Base-by-base conservation (phyloP, 2,797 vertebrate genomes). In the Myotis pilosus region DNA sequence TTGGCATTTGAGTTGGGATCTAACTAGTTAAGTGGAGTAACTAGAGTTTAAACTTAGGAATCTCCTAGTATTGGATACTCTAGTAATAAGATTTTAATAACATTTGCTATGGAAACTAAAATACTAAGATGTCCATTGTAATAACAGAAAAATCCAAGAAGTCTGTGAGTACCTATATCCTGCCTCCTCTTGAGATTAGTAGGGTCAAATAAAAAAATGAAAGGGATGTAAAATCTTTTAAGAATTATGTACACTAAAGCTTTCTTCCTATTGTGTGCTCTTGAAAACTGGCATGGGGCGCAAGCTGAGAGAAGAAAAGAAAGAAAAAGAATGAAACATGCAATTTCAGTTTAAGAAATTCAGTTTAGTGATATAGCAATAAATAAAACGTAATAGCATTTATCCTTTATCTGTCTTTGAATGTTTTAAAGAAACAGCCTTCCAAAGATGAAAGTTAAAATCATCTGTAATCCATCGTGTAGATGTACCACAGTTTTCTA, bases 181-280 rank as follows among this genome's bases (percentile, higher is more conserved):
- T 94, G 6, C 7, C 30, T 60, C 30, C 1, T 94, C 71, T 71
- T 89, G 75, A 55, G 79, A 74, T 76, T 62, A 69, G 69, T 84
- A 80, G 57, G 66, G 74, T 88, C 85, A 94, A 83, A 60, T 88
- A 33, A 94, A 79, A 79, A 82, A 95, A 88, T 90, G 36, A 91
- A 95, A 92, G 33, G 74, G 86, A 87, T 74, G 74, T 69, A 72
- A 90, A 78, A 60, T 25, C 47, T 72, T 30, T 78, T 51, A 79
- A 78, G 82, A 92, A 72, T 83, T 74, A 25, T 12, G 11, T 55
- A 47, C 13, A 28, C 20, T 4, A 71, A 66, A 47, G 25, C 53
- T 78, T 87, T 84, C 41, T 71, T 84, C 55, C 84, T 66, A 15
- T 44, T 51, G 6, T 19, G 8, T 88, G 30, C 5, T 62, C 44